Evolutionary conservation across 2,113 vertebrate species (phyloP), one percentile per base, ranked within the genome.

Genomic region (Sorex fumeus): DNA sequence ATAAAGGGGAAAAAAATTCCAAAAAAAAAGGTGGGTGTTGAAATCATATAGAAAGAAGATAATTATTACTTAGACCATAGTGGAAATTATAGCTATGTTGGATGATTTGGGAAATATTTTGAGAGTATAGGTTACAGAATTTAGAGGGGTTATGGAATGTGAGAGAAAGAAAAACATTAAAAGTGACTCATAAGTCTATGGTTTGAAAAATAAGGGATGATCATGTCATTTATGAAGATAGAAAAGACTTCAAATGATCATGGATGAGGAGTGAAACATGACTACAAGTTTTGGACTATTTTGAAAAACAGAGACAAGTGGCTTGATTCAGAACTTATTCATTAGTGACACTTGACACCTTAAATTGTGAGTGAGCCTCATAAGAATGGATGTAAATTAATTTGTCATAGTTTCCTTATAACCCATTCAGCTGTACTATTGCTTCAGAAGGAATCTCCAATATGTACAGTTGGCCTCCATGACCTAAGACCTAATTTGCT

Each of bases 281-380:
- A 6, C 11, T 47, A 94, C 16, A 13, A 19, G 50, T 90, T 94
- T 64, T 23, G 76, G 30, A 76, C 90, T 67, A 30, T 88, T 11
- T 76, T 95, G 80, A 91, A 64, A 76, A 70, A 90, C 67, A 93
- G 75, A 86, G 23, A 93, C 64, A 96, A 94, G 70, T 87, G 83
- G 66, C 32, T n/a, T 88, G 70, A 95, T 79, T 91, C 81, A 94
- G 40, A 92, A 91, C 75, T 94, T 76, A 87, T 87, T 90, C 80
- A 95, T 80, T 71, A 72, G 71, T 92, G 75, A 80, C 23, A 90
- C 50, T 88, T 95, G 53, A 87, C 74, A 27, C 84, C 53, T 91
- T 40, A 91, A 36, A 87, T 87, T 84, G 82, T 93, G 53, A 32
- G 70, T 89, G 21, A 91, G 32, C 34, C 47, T 62, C 66, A 90